phyloP scores from a whole-genome alignment of 2,797 vertebrate species.

The Moxostoma hubbsi region DNA sequence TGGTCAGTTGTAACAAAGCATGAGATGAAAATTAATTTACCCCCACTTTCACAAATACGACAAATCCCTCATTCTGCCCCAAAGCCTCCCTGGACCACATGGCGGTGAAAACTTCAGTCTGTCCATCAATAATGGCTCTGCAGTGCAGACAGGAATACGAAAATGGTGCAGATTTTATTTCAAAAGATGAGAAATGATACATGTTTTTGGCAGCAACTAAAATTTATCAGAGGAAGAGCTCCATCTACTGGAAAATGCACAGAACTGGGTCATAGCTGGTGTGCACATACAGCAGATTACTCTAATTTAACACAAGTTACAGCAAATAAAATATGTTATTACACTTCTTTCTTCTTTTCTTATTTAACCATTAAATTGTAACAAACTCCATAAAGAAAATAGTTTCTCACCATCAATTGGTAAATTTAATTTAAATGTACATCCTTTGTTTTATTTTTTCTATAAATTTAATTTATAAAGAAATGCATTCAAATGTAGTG shows the following conservation, averaged over 20 bases:
- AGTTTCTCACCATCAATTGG: too few species aligned
- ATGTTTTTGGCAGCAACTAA: neutral
- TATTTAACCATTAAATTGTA: too few species aligned
- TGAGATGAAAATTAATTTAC: conserved; percentile 33
- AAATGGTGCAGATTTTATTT: conserved; percentile 18
- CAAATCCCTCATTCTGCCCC: conserved; percentile 37
- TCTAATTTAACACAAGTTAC: neutral
- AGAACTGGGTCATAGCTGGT: conserved; percentile 11
- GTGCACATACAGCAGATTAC: neutral
- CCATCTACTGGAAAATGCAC: conserved; percentile 69
- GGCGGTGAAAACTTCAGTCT: conserved; percentile 21
- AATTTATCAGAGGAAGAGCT: conserved; percentile 55
- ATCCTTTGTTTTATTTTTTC: too few species aligned
- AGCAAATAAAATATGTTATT: too few species aligned
- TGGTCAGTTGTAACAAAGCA: conserved; percentile 32
- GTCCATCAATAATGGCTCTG: conserved; percentile 24
- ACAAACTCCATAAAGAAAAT: too few species aligned
- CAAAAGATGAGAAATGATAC: conserved; percentile 14
- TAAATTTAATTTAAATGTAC: too few species aligned
- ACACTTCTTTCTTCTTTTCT: too few species aligned
- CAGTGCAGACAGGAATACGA: conserved; percentile 32
- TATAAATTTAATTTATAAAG: too few species aligned
- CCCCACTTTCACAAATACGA: conserved; percentile 34
- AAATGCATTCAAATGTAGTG: too few species aligned
- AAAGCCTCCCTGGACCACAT: conserved; percentile 3